Evolutionary conservation across 1,140 invertebrate genomes (phyloP).

Genomic region (Drosophila carrolli): DNA sequence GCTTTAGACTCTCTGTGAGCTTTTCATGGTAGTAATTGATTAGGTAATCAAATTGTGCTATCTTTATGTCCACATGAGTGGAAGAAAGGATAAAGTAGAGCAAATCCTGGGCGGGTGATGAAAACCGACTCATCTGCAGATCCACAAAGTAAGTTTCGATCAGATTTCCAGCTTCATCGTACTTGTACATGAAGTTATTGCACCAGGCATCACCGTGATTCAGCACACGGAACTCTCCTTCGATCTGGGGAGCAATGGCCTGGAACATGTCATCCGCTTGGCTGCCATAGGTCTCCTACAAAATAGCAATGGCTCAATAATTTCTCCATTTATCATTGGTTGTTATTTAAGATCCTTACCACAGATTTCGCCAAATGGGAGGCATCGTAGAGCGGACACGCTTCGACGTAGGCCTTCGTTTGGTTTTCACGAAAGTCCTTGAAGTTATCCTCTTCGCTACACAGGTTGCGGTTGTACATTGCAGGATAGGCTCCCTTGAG

Average conservation of each 20-base stretch:
- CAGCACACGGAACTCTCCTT: conserved; percentile 86
- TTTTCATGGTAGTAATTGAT: conserved; percentile 64
- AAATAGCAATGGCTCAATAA: neutral
- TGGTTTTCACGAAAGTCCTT: conserved; percentile 53
- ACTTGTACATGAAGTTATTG: conserved; percentile 85
- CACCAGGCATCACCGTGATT: conserved; percentile 87
- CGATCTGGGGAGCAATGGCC: conserved; percentile 45
- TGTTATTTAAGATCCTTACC: conserved; percentile 16
- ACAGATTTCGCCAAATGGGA: conserved; percentile 26
- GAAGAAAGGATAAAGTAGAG: conserved; percentile 69
- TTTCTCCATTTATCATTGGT: neutral
- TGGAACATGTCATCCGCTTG: conserved; percentile 59
- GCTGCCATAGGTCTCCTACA: conserved; percentile 48
- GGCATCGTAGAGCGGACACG: conserved; percentile 38
- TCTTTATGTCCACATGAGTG: conserved; percentile 52
- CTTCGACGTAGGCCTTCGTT: conserved; percentile 25
- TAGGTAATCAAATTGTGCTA: conserved; percentile 67
- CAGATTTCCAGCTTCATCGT: conserved; percentile 56
- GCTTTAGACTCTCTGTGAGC: conserved; percentile 54
- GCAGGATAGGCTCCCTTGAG: conserved; percentile 50
- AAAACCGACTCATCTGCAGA: conserved; percentile 73
- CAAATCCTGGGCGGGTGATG: conserved; percentile 68
- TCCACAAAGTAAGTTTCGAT: conserved; percentile 63
- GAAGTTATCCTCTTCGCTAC: conserved; percentile 50
- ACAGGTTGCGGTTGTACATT: conserved; percentile 50